Percentiles rank a stretch among this genome's conserved stretches.
These are phyloP conservation scores for Bathynomus jamesi DNA, from an alignment of 1,140 invertebrate genomes.

Conservation along the genomic window DNA sequence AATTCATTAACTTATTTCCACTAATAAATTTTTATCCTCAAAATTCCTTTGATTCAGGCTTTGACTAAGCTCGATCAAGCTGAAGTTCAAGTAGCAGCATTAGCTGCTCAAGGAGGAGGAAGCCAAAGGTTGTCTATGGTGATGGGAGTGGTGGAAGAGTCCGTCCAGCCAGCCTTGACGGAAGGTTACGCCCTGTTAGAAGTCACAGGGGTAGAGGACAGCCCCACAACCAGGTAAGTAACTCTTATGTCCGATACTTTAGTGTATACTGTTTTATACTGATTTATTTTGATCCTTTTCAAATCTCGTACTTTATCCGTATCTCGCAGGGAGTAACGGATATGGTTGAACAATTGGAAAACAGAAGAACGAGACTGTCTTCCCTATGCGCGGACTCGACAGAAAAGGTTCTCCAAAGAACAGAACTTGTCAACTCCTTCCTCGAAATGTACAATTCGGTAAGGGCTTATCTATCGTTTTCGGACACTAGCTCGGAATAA, in stretches of 20 bases:
- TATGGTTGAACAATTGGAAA: constrained; percentile 64
- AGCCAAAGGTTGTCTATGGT: constrained; percentile 58
- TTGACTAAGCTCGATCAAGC: constrained; percentile 66
- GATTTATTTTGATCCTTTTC: no score
- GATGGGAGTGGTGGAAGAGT: constrained; percentile 56
- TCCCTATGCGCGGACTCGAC: constrained; percentile 59
- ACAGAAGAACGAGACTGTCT: constrained; percentile 58
- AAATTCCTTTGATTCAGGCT: no score
- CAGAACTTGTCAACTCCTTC: constrained; percentile 59
- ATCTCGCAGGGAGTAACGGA: constrained; percentile 53
- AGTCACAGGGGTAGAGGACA: constrained; percentile 55
- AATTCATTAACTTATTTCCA: no score
- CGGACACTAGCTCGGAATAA: no score
- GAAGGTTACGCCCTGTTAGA: constrained; percentile 66
- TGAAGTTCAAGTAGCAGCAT: constrained; percentile 63
- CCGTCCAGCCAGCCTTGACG: constrained; percentile 54
- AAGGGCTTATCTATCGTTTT: no score
- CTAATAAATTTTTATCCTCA: no score
- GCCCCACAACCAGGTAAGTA: constrained; percentile 55
- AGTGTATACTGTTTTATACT: no score
- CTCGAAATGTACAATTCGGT: constrained; percentile 61
- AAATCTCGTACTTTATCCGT: no score
- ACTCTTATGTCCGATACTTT: no score
- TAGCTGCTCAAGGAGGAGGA: constrained; percentile 41
- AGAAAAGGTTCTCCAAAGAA: constrained; percentile 62